These are phyloP conservation scores for Cheirogaleus medius DNA, from an alignment of 2,113 vertebrate genomes.

Conservation along the genomic window DNA sequence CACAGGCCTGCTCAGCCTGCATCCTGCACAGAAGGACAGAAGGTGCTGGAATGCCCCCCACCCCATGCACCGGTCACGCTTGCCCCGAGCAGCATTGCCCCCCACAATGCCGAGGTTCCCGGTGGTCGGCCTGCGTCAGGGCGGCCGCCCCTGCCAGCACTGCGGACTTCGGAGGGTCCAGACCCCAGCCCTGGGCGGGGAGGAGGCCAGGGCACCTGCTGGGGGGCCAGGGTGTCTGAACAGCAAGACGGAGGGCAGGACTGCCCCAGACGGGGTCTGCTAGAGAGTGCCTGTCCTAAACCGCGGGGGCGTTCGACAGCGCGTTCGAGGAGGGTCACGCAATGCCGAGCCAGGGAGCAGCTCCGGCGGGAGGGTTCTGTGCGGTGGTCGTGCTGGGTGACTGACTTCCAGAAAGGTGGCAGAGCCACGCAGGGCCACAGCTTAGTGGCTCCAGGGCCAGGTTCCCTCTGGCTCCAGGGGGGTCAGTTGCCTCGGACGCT, in stretches of 20 bases:
- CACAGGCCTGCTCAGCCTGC: too few relatives aligned
- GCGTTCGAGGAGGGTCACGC: too few relatives aligned
- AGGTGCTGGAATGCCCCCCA: not conserved
- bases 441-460: too few relatives aligned
- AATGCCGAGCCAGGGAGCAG: not conserved
- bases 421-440: not conserved
- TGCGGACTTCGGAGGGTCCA: too few relatives aligned
- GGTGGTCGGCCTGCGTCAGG: too few relatives aligned
- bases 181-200: too few relatives aligned
- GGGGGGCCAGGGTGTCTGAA: not conserved
- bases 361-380: too few relatives aligned
- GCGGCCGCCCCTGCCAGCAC: too few relatives aligned
- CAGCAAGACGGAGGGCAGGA: too few relatives aligned
- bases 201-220: not conserved
- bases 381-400: fast-evolving
- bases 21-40: not conserved
- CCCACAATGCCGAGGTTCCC: not conserved
- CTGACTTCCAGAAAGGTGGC: not conserved
- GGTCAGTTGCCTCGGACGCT: fast-evolving
- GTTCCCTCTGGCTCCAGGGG: not conserved
- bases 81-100: not conserved
- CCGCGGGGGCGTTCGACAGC: fast-evolving
- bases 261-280: fast-evolving
- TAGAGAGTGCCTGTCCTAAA: not conserved
- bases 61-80: not conserved